These are phyloP conservation scores for Pterocles gutturalis DNA, from an alignment of 2,113 vertebrate genomes.

Conservation along the genomic window DNA sequence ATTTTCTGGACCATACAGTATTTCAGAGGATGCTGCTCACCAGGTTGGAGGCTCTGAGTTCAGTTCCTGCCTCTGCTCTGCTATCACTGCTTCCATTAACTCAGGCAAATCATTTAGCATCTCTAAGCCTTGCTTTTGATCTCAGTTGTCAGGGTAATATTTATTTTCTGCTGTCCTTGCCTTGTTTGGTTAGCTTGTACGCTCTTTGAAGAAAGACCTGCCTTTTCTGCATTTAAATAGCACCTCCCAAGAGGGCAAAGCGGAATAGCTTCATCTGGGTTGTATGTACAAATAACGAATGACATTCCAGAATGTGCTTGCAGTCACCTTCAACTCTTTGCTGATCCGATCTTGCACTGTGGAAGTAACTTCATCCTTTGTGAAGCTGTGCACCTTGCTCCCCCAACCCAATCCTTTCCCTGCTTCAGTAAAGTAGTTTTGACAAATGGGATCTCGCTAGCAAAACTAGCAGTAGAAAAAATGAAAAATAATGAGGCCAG, in stretches of 20 bases:
- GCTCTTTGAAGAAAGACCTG: constrained; percentile 32
- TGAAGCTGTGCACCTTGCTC: background rate
- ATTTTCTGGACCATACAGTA: background rate
- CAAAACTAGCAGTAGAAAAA: background rate
- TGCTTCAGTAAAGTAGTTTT: background rate
- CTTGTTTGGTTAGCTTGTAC: background rate
- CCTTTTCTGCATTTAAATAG: constrained; percentile 22
- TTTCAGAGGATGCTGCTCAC: background rate
- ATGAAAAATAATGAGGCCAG: background rate
- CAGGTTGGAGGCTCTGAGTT: background rate
- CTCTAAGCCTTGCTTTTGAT: background rate
- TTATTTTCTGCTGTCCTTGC: constrained; percentile 32
- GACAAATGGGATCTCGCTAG: background rate
- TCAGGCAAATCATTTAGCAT: background rate
- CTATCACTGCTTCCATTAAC: background rate
- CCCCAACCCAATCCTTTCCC: background rate
- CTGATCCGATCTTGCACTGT: background rate
- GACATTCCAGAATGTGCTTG: background rate
- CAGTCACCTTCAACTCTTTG: constrained; percentile 29
- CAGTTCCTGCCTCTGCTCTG: background rate
- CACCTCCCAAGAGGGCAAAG: constrained; percentile 17
- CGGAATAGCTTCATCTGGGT: constrained; percentile 12
- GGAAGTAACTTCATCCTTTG: background rate
- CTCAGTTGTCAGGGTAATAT: background rate
- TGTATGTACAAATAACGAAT: background rate